Percentiles rank a stretch among this genome's conserved stretches.
These are phyloP conservation scores for Drosophila subpulchrella DNA, from an alignment of 1,140 invertebrate genomes.

Conservation along the genomic window DNA sequence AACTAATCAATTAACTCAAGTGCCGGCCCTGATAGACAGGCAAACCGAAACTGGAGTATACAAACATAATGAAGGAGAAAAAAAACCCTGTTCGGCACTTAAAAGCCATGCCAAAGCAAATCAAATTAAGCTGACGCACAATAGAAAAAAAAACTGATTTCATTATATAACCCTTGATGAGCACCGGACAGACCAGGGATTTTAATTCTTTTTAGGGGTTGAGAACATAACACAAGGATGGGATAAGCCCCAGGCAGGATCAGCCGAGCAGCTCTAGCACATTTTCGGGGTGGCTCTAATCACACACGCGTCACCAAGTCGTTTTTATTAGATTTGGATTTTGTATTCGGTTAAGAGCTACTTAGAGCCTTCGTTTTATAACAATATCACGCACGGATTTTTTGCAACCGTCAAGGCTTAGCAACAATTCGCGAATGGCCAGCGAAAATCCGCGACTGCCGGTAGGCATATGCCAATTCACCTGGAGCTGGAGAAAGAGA, in stretches of 20 bases:
- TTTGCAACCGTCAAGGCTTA: conserved; percentile 75
- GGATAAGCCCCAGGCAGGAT: conserved; percentile 28
- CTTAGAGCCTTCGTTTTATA: conserved; percentile 42
- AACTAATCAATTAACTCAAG: conserved; percentile 79
- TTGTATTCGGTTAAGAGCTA: background rate
- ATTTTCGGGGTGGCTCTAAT: conserved; percentile 6
- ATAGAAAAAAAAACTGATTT: conserved; percentile 64
- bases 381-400: conserved; percentile 36
- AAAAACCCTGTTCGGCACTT: conserved; percentile 36
- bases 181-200: conserved; percentile 13
- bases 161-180: conserved; percentile 58
- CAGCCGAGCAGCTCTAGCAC: conserved; percentile 33
- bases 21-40: conserved; percentile 41
- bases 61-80: background rate
- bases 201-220: background rate
- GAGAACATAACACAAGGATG: background rate
- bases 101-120: conserved; percentile 54
- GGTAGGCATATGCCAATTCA: conserved; percentile 21
- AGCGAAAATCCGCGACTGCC: conserved; percentile 15
- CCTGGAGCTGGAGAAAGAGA: conserved; percentile 45
- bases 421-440: conserved; percentile 74
- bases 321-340: conserved; percentile 27
- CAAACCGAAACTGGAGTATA: conserved; percentile 29
- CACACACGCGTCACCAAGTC: conserved; percentile 43
- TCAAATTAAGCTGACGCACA: conserved; percentile 66